Conservation (phyloP, 1,140 invertebrate genomes). For the Drosophila littoralis region DNA sequence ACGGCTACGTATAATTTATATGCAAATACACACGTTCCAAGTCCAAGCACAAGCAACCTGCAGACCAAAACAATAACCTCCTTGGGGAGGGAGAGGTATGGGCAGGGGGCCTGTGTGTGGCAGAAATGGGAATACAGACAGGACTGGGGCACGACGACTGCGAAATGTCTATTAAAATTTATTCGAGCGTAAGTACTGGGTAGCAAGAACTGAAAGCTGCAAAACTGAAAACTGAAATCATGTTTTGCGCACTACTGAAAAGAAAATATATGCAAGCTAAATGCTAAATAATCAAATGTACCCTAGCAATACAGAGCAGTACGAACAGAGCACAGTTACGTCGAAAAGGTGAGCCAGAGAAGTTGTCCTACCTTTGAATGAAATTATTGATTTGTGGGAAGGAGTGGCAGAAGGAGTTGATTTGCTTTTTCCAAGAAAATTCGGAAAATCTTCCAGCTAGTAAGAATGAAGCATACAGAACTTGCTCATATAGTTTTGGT, state of each 20-base stretch:
- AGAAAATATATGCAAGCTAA: constrained; percentile 78
- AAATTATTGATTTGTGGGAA: too few species aligned
- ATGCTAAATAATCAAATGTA: constrained; percentile 81
- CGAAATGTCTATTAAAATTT: constrained; percentile 81
- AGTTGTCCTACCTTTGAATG: neutral
- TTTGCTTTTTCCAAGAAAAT: too few species aligned
- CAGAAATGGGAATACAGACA: neutral
- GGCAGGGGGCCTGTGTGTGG: neutral
- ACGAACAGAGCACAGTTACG: constrained; percentile 26
- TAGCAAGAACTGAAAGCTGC: constrained; percentile 48
- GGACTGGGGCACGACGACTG: constrained; percentile 52
- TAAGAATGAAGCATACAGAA: too few species aligned
- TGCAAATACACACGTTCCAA: constrained; percentile 79
- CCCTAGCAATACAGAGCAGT: constrained; percentile 51
- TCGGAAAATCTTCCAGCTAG: too few species aligned
- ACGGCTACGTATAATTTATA: constrained; percentile 81
- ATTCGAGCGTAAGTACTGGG: constrained; percentile 79
- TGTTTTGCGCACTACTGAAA: constrained; percentile 73
- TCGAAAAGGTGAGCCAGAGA: constrained; percentile 20
- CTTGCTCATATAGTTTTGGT: too few species aligned
- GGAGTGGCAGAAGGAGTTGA: too few species aligned
- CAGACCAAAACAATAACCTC: constrained; percentile 43
- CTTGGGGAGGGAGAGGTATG: constrained; percentile 1
- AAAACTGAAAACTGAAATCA: constrained; percentile 72
- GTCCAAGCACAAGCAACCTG: constrained; percentile 56